Evolutionary conservation across 2,113 vertebrate genomes (phyloP), one percentile per base, ranked within the genome.

Genomic region (Variabilichromis moorii): DNA sequence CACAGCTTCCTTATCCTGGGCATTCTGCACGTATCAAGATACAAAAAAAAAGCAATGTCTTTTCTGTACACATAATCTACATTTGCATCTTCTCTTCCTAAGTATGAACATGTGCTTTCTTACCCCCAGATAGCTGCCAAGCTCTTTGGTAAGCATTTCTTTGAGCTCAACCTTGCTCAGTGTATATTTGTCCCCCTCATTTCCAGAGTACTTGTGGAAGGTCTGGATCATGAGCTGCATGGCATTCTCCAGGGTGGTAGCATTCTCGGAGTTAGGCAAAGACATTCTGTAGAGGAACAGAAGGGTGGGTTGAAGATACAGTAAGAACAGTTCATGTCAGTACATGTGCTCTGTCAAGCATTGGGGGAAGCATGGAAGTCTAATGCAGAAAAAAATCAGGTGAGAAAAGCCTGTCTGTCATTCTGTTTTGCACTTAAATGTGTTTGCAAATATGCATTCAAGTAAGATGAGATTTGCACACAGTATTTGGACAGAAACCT

Each of bases 171-270:
- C 92, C 73, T 88, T 95, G 90, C 97, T 98, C 87, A 98, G 95
- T 5, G 97, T 98, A 54, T 97, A 96, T 84, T 98, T 98, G 95
- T 97, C 95, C 0, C 97, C 97, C 76, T 98, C 97, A 8, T 96
- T 96, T 12, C 97, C 97, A 1, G 97, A 97, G 54, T 98, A 98
- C 90, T 97, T 97, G 83, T 98, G 97, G 92, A 98, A 98, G 40
- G 96, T 97, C 89, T 95, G 95, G 90, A 98, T 98, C 96, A 98
- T 89, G 12, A 97, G 96, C 68, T 97, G 95, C 97, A 98, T 96
- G 93, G 97, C 97, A 14, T n/a, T 96, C 95, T 97, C 97, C 93
- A 97, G 93, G 55, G 95, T 96, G 91, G 97, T 94, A 86, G 89
- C 80, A 2, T 95, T 96, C 92, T 97, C 96, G 2, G 93, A 88